Base-by-base conservation (phyloP, 2,797 vertebrate genomes). In the Xiphorhynchus erythropygius region DNA sequence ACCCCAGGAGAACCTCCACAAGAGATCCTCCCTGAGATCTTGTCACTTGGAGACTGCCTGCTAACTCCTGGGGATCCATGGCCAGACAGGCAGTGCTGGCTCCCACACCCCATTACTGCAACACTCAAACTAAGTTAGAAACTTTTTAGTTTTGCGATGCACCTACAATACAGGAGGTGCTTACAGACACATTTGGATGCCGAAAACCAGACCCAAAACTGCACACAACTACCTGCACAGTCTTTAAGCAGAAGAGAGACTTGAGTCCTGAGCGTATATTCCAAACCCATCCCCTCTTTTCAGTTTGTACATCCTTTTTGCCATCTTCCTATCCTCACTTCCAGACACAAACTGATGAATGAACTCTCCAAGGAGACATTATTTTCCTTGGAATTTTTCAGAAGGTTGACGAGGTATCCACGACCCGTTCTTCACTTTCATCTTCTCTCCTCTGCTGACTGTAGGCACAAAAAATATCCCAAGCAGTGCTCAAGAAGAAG, bases 21-120 rank as follows among this genome's bases (percentile, higher is more conserved):
- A n/a, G 10, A 5, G 33, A 64, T 49, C 14, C 18, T 56, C 65
- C 33, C 14, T 4, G 12, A 63, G n/a, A 56, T 65, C 42, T 33
- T 23, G 11, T 7, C 25, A 12, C 23, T 30, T 30, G 49, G 12
- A 56, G 17, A 87, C 3, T 35, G 22, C 46, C 32, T 84, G 24
- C 17, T 35, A 25, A 60, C 11, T 39, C 19, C 56, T 53, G 6
- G 44, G 19, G 32, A 67, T 13, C n/a, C 64, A 39, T 0, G 0
- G 78, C 15, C 53, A n/a, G 30, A 32, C 0, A 0, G 33, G 41
- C 70, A 80, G 50, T 0, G 1, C 50, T 59, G 52, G 28, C 62
- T 87, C 30, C 32, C 32, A 50, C 33, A 33, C 7, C 9, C 21
- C 0, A 0, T 22, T 50, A n/a, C 11, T 16, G 6, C n/a, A 63